These are phyloP conservation scores for Archilochus colubris DNA, from an alignment of 2,113 vertebrate genomes.

Conservation along the genomic window DNA sequence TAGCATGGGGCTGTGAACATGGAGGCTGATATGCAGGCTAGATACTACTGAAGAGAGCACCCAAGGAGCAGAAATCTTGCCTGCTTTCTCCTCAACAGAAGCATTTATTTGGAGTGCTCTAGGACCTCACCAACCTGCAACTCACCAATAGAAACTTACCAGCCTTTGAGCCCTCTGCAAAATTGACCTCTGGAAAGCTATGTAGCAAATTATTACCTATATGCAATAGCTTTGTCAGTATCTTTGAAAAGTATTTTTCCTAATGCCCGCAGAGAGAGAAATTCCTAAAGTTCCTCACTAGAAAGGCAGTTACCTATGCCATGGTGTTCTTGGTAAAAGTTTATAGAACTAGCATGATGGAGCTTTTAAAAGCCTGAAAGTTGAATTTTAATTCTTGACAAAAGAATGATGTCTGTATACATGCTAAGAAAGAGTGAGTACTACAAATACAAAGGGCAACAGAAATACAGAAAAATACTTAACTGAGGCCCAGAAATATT, in stretches of 20 bases:
- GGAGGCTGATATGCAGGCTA: not conserved
- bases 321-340: rapidly evolving
- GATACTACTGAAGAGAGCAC: not conserved
- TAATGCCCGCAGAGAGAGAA: not conserved
- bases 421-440: not conserved
- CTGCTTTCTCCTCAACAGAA: not conserved
- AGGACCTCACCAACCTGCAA: not conserved
- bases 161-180: not conserved
- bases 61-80: not conserved
- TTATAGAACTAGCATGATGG: not conserved
- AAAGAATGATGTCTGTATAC: not conserved
- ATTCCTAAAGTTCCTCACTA: not conserved
- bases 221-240: not conserved
- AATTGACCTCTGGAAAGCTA: not conserved
- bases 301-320: not conserved
- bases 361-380: not conserved
- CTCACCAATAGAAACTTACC: not conserved
- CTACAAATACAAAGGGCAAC: not conserved
- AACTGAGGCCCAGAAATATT: not conserved
- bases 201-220: not conserved
- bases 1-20: rapidly evolving
- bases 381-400: not conserved
- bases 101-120: not conserved
- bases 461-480: not conserved
- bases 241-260: not conserved